Conservation (phyloP, 2,797 vertebrate species). For the Rhynchotus rufescens region DNA sequence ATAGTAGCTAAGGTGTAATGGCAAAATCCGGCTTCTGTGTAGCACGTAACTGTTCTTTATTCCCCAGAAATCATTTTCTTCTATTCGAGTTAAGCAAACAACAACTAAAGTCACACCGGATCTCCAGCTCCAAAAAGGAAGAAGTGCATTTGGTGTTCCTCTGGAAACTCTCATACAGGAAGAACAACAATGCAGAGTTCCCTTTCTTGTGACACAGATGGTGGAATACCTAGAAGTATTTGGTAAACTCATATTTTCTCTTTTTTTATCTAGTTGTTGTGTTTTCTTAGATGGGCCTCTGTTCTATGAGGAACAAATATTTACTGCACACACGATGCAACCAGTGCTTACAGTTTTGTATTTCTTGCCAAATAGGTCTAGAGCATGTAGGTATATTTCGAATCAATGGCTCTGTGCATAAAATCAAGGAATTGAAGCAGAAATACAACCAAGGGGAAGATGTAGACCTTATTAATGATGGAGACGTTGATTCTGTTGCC, state of each 20-base stretch:
- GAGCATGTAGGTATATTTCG: slow-evolving; percentile 83
- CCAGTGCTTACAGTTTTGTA: background rate
- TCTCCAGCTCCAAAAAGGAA: background rate
- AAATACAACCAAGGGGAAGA: slow-evolving; percentile 81
- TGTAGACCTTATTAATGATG: slow-evolving; percentile 79
- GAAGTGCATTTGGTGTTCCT: slow-evolving; percentile 77
- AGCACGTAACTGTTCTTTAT: background rate
- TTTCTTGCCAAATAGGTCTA: slow-evolving; percentile 73
- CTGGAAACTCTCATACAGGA: slow-evolving; percentile 75
- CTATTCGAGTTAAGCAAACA: slow-evolving; percentile 75
- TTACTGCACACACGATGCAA: background rate
- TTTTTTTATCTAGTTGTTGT: background rate
- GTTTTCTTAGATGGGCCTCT: background rate
- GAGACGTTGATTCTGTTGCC: slow-evolving; percentile 83
- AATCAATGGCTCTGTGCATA: slow-evolving; percentile 80
- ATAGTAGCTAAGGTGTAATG: background rate
- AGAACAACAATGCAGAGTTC: slow-evolving; percentile 71
- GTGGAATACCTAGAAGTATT: slow-evolving; percentile 83
- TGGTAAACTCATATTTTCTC: slow-evolving; percentile 65
- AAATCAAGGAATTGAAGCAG: slow-evolving; percentile 79
- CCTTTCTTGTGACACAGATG: slow-evolving; percentile 79
- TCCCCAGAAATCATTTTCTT: slow-evolving; percentile 79
- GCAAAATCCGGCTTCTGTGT: background rate
- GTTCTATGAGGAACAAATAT: background rate
- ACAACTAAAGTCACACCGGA: slow-evolving; percentile 79